Evolutionary conservation across 2,797 vertebrate species (phyloP).

Genomic region (Cossypha polioptera): DNA sequence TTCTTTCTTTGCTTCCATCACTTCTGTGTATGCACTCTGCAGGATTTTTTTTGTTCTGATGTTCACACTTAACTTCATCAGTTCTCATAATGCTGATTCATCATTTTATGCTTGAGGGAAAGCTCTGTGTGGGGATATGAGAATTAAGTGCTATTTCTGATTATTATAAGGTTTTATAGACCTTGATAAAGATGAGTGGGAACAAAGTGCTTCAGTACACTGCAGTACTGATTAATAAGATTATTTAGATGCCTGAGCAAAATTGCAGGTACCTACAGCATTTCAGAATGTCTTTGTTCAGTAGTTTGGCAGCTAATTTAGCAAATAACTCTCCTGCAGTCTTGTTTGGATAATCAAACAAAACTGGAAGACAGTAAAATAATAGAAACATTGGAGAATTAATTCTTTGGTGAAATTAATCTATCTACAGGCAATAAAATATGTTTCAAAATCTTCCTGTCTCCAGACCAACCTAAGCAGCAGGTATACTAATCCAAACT

Average conservation of each 20-base stretch:
- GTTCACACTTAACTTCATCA: not conserved
- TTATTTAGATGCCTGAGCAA: not conserved
- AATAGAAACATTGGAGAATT: not conserved
- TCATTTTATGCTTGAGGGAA: not conserved
- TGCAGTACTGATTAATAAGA: not conserved
- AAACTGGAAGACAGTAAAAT: not conserved
- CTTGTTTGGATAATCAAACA: not conserved
- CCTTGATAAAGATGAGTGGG: not conserved
- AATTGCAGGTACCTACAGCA: not conserved
- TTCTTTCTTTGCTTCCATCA: not conserved
- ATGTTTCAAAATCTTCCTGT: not conserved
- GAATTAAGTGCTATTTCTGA: not conserved
- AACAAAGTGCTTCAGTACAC: not conserved
- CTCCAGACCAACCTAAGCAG: not conserved
- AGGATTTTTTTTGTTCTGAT: not conserved
- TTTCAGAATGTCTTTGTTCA: not conserved
- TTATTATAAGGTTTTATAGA: not conserved
- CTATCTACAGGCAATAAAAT: not conserved
- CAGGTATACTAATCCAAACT: not conserved
- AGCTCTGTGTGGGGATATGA: not conserved
- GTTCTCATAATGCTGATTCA: not conserved
- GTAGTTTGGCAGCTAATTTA: not conserved
- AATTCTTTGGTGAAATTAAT: not conserved
- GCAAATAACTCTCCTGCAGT: not conserved
- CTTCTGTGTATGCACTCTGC: rapidly evolving